Evolutionary conservation across 2,113 vertebrate species (phyloP).

Genomic region (Elaphurus davidianus): DNA sequence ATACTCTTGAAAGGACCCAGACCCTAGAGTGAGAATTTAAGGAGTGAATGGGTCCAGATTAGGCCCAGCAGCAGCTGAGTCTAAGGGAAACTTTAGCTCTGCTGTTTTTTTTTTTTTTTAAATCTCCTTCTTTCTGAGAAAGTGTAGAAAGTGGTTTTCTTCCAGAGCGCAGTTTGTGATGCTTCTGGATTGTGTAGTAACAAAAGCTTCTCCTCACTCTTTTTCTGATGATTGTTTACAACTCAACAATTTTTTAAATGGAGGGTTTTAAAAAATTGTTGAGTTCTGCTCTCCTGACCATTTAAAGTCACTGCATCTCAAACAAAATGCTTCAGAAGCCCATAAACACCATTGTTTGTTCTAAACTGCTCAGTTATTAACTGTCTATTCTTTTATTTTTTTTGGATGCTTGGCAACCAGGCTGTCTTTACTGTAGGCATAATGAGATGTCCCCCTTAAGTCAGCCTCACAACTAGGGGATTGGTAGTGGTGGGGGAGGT

Average conservation of each 20-base stretch:
- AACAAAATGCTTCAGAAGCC: slow-evolving; percentile 4
- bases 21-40: neutral
- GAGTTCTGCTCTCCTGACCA: slow-evolving; percentile 13
- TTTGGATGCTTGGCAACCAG: neutral
- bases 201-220: neutral
- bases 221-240: slow-evolving; percentile 46
- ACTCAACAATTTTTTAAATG: slow-evolving; percentile 18
- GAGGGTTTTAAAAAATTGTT: neutral
- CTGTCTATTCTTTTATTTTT: neutral
- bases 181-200: slow-evolving; percentile 32
- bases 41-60: neutral
- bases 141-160: slow-evolving; percentile 21
- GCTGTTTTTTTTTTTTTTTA: neutral
- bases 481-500: neutral
- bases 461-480: neutral
- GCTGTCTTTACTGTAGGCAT: neutral
- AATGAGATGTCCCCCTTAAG: neutral
- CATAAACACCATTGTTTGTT: neutral
- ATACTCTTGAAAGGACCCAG: neutral
- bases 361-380: neutral
- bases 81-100: neutral
- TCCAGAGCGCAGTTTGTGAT: neutral
- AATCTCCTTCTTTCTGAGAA: neutral
- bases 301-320: slow-evolving; percentile 33
- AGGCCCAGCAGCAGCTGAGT: neutral